Percentiles rank a stretch among this genome's conserved stretches.
Conservation (phyloP, 2,888 invertebrate genomes). For the Agonopterix heracliana region DNA sequence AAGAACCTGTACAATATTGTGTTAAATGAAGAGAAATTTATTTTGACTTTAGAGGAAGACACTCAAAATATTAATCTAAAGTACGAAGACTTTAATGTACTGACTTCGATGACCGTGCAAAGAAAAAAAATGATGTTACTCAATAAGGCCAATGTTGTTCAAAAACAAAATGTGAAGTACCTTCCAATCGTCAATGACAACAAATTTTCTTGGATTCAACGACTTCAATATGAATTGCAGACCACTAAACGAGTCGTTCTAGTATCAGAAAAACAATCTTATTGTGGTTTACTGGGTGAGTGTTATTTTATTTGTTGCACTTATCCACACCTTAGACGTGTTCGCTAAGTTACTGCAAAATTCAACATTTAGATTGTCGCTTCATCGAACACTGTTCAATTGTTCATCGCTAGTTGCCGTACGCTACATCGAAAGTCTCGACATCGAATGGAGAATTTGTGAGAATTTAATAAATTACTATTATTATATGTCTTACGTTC, state of each 20-base stretch:
- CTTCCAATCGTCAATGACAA: slow-evolving; percentile 33
- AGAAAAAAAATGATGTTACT: slow-evolving; percentile 33
- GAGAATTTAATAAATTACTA: too few relatives aligned
- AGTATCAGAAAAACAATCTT: slow-evolving; percentile 38
- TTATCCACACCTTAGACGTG: too few relatives aligned
- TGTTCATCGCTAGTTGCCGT: too few relatives aligned
- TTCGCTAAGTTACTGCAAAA: too few relatives aligned
- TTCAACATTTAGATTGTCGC: too few relatives aligned
- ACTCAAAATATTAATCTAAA: slow-evolving; percentile 23
- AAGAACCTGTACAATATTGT: slow-evolving; percentile 20
- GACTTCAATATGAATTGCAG: slow-evolving; percentile 31
- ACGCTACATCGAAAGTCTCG: too few relatives aligned
- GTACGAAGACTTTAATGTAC: slow-evolving; percentile 27
- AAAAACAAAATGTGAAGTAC: slow-evolving; percentile 24
- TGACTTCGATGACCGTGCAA: slow-evolving; percentile 34
- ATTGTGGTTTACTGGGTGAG: slow-evolving; percentile 41
- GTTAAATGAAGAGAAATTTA: slow-evolving; percentile 28
- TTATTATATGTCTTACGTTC: too few relatives aligned
- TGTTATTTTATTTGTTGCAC: neutral
- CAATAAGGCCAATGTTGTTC: slow-evolving; percentile 20
- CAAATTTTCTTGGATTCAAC: slow-evolving; percentile 38
- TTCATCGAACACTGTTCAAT: too few relatives aligned
- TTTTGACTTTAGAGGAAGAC: slow-evolving; percentile 32
- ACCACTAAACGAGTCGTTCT: slow-evolving; percentile 33
- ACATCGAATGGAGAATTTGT: too few relatives aligned